phyloP scores from a whole-genome alignment of 2,888 invertebrate genomes.

The Lithophane socia region DNA sequence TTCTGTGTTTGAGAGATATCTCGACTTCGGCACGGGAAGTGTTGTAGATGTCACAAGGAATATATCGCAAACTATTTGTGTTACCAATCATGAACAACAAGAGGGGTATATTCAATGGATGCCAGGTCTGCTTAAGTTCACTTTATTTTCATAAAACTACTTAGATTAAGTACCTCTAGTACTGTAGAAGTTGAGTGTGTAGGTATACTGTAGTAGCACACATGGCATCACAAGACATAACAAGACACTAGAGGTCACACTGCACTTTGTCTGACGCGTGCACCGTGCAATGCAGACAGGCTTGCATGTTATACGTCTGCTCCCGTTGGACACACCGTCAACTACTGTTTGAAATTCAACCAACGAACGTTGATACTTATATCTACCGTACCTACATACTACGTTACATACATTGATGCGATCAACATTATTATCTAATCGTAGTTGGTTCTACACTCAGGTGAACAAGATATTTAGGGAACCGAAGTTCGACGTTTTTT shows the following conservation, averaged over 20 bases:
- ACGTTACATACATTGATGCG: neutral
- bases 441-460: neutral
- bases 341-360: conserved; percentile 39
- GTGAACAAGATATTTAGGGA: neutral
- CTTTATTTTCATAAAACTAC: conserved; percentile 1
- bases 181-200: neutral
- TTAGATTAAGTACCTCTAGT: conserved; percentile 10
- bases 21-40: conserved; percentile 86
- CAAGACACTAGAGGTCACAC: conserved; percentile 2
- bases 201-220: neutral
- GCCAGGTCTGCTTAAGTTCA: conserved; percentile 75
- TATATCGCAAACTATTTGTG: conserved; percentile 85
- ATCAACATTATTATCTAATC: conserved; percentile 24
- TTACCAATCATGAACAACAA: conserved; percentile 84
- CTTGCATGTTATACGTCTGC: conserved; percentile 28
- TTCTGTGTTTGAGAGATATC: conserved; percentile 83
- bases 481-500: neutral
- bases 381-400: neutral
- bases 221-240: neutral
- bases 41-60: conserved; percentile 80
- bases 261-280: neutral
- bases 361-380: conserved; percentile 16
- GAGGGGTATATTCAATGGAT: conserved; percentile 86
- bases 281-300: neutral
- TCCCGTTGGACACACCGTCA: conserved; percentile 14